phyloP scores from a whole-genome alignment of 2,888 invertebrate genomes.

The Callinectes sapidus region DNA sequence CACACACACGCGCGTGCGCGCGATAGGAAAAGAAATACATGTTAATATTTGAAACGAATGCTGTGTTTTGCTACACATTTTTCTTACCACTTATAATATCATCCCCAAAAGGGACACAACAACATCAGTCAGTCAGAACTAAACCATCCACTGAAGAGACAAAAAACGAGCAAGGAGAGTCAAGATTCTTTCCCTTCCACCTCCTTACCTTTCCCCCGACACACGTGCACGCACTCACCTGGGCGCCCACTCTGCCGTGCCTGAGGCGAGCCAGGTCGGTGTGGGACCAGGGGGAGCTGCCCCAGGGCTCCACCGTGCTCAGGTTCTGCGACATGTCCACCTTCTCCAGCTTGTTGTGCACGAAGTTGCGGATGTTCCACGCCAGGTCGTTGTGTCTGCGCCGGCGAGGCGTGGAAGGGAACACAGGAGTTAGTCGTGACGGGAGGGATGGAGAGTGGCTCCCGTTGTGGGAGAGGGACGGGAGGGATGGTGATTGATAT shows the following conservation, averaged over 20 bases:
- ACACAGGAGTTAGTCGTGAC: conserved; percentile 3
- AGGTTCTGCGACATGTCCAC: conserved; percentile 86
- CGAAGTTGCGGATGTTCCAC: conserved; percentile 94
- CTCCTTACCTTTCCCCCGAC: background rate
- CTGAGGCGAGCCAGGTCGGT: conserved; percentile 81
- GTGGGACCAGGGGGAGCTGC: conserved; percentile 91
- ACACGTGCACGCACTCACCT: conserved; percentile 78
- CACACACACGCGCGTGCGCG: background rate
- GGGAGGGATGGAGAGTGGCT: background rate
- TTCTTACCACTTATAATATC: too few relatives aligned
- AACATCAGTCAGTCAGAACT: background rate
- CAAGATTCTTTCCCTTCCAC: background rate
- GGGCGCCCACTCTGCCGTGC: conserved; percentile 90
- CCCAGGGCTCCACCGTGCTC: conserved; percentile 87
- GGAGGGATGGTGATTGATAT: background rate
- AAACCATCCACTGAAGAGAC: background rate
- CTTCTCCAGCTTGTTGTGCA: conserved; percentile 90
- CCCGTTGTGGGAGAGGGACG: background rate
- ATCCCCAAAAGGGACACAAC: background rate
- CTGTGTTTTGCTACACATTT: too few relatives aligned
- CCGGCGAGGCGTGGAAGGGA: background rate
- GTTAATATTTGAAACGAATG: background rate
- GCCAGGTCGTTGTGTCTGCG: conserved; percentile 88
- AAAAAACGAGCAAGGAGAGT: background rate
- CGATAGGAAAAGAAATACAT: background rate